Evolutionary conservation across 2,888 invertebrate species (phyloP).

Genomic region (Lacanobia oleracea): DNA sequence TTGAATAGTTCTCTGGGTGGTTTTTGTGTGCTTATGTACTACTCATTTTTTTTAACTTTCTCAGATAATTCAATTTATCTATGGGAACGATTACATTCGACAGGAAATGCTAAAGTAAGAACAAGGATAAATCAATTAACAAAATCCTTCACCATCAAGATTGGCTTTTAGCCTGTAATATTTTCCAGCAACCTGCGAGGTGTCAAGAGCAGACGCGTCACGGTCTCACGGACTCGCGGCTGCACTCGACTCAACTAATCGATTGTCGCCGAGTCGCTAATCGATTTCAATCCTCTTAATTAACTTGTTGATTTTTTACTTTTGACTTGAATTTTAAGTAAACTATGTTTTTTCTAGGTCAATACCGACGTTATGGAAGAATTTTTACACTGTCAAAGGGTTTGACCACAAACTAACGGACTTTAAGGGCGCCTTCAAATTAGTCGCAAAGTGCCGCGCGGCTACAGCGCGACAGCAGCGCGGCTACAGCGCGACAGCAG

Average conservation of each 20-base stretch:
- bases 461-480: no score
- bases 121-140: no score
- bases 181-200: neutral
- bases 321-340: conserved; percentile 5
- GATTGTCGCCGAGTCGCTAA: conserved; percentile 23
- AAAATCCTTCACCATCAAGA: neutral
- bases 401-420: no score
- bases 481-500: no score
- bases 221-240: conserved; percentile 7
- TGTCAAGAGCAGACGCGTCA: conserved; percentile 28
- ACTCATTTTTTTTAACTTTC: no score
- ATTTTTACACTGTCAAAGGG: no score
- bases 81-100: neutral
- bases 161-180: neutral
- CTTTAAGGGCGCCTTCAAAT: no score
- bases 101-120: no score
- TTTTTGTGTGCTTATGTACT: no score
- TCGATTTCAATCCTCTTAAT: conserved; percentile 42
- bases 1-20: no score
- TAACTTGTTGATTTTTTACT: conserved; percentile 13
- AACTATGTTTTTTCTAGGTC: neutral
- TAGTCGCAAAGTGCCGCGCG: no score
- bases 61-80: no score
- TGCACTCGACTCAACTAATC: conserved; percentile 36
- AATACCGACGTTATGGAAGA: neutral